Evolutionary conservation across 2,888 invertebrate genomes (phyloP), one percentile per base, ranked within the genome.

Genomic region (Sphaerophoria rueppellii): DNA sequence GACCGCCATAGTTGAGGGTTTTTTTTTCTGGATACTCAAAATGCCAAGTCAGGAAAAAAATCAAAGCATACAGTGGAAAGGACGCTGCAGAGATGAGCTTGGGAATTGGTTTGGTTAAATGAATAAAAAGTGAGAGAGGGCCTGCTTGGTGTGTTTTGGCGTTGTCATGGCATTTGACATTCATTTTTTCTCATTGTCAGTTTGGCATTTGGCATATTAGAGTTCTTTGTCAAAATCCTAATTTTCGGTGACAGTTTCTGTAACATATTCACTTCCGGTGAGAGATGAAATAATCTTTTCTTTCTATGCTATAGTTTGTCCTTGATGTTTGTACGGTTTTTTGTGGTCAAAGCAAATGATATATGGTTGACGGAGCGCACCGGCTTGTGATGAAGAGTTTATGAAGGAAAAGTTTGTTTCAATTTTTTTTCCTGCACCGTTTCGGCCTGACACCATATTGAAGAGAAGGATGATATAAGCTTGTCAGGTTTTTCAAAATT

Each of bases 201-300:
- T 1, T 24, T 24, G 24, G 74, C 50, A 0, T 67, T 74, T 65
- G 71, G 75, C 78, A 71, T 35, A 40, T 65, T 67, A 75, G 35
- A 43, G 43, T 55, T 43, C 79, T 75, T 79, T 83, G 75, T 83
- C 72, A 79, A 83, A 79, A 75, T 79, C 43, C 65, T 79, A 50
- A 79, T 72, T 71, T 75, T 71, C 12, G 71, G 16, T 60, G 69
- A 78, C 78, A 71, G 54, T 78, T 82, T 82, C 52, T 69, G 72
- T 69, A 73, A 58, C 37, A 58, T 54, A 58, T 50, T 54, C 58
- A 70, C 58, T 76, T 74, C 65, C 58, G 63, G 63, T 67, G 5
- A 55, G 32, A 54, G 24, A 48, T 7, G 9, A 11, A 48, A 48
- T 11, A 50, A 63, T 14, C 24, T 24, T 24, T 24, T 24, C 24